phyloP scores from a whole-genome alignment of 2,888 invertebrate species.

The Callimorpha dominula region DNA sequence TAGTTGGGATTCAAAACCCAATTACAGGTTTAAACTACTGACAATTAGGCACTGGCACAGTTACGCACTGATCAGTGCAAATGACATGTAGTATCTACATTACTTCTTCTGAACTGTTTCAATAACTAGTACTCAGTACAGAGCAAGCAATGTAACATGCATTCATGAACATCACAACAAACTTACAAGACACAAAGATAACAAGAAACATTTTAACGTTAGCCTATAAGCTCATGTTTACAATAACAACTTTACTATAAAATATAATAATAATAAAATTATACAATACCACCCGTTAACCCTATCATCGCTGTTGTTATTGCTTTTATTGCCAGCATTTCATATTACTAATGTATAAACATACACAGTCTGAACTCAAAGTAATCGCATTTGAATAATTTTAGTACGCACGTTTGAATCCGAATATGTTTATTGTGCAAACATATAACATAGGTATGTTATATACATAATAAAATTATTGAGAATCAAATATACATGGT shows the following conservation, averaged over 20 bases:
- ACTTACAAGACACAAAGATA: no score
- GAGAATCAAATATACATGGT: no score
- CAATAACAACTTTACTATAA: slow-evolving; percentile 6
- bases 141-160: no score
- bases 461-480: neutral
- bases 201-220: neutral
- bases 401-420: neutral
- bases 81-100: no score
- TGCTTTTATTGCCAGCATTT: slow-evolving; percentile 22
- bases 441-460: neutral
- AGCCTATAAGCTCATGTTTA: neutral
- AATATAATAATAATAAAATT: slow-evolving; percentile 32
- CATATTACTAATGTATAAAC: slow-evolving; percentile 24
- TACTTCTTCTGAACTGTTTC: no score
- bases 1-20: no score
- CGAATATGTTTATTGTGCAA: neutral
- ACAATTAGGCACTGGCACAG: no score
- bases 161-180: no score
- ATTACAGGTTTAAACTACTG: no score
- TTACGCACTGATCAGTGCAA: no score
- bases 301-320: slow-evolving; percentile 19
- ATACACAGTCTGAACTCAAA: slow-evolving; percentile 18
- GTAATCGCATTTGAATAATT: slow-evolving; percentile 21
- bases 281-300: slow-evolving; percentile 26
- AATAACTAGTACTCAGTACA: no score